Percentiles rank a stretch among this genome's conserved stretches.
These are phyloP conservation scores for Laothoe populi DNA, from an alignment of 2,888 invertebrate genomes.

Conservation along the genomic window DNA sequence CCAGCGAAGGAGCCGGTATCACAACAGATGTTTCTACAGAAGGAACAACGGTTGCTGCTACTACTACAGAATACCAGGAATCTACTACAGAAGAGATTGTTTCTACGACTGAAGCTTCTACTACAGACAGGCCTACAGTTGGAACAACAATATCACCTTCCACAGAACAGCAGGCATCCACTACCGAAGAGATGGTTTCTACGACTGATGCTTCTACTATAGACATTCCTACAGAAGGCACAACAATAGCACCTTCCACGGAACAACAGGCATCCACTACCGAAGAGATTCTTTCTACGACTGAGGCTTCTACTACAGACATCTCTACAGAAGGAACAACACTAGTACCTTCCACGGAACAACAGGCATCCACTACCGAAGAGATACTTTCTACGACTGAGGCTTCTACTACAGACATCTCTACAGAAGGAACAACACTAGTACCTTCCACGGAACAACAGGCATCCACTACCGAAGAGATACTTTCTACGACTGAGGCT, in stretches of 20 bases:
- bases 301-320: not conserved
- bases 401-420: not conserved
- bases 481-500: constrained; percentile 8
- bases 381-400: constrained; percentile 1
- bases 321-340: constrained; percentile 1
- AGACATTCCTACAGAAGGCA: not conserved
- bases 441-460: not conserved
- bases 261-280: not conserved
- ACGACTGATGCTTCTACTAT: constrained; percentile 5
- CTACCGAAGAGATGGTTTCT: not conserved
- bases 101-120: not conserved
- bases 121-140: not conserved
- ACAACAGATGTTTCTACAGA: not conserved
- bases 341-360: not conserved
- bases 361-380: not conserved
- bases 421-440: constrained; percentile 3
- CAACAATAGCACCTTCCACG: not conserved
- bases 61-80: not conserved
- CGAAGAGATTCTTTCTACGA: not conserved
- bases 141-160: not conserved
- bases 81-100: not conserved
- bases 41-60: not conserved
- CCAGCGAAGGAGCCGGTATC: too few relatives aligned
- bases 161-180: not conserved
- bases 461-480: not conserved